Evolutionary conservation across 2,113 vertebrate genomes (phyloP), one percentile per base, ranked within the genome.

Genomic region (Scalopus aquaticus): DNA sequence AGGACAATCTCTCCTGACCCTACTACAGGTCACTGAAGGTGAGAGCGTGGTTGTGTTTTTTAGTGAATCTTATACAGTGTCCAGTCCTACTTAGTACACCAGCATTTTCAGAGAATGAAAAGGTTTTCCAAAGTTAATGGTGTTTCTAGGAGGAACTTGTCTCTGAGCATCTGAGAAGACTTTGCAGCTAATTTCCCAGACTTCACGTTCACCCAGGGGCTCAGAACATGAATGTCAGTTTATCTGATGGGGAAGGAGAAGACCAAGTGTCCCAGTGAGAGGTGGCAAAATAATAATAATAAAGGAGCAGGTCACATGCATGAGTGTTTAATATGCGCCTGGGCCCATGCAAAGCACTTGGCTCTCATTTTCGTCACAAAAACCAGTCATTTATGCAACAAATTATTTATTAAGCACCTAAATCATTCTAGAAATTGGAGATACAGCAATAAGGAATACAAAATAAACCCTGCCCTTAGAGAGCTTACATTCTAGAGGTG

Each of bases 401-500:
- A 78, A 81, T n/a, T 88, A 94, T 96, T 96, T 96, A 96, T 92
- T 92, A 88, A 95, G 89, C 85, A 94, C 85, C 85, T 96, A 95
- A 93, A 39, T 92, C 64, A 80, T 93, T 90, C 91, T 95, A 96
- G 91, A 95, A 97, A 95, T 64, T 64, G 17, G 77, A n/a, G 46
- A 77, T 94, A 94, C 32, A 94, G 72, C 91, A 92, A 15, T 84
- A 73, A 92, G 85, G 85, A 95, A 92, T 87, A n/a, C 26, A 65
- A 86, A 90, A 93, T 73, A 69, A 42, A 1, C 2, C 39, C 70
- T 88, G 88, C 84, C 39, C 81, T 77, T 84, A 60, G 26, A 95
- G 58, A 96, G 93, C 96, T 90, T 87, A 95, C 91, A 84, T 58
- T 94, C 96, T 94, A 94, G 64, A 96, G 74, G 65, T 82, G 42